A percentile compares a stretch with the other conserved stretches of the same genome.
Evolutionary conservation across 2,888 invertebrate species (phyloP).

Genomic region (Idaea dimidiata): DNA sequence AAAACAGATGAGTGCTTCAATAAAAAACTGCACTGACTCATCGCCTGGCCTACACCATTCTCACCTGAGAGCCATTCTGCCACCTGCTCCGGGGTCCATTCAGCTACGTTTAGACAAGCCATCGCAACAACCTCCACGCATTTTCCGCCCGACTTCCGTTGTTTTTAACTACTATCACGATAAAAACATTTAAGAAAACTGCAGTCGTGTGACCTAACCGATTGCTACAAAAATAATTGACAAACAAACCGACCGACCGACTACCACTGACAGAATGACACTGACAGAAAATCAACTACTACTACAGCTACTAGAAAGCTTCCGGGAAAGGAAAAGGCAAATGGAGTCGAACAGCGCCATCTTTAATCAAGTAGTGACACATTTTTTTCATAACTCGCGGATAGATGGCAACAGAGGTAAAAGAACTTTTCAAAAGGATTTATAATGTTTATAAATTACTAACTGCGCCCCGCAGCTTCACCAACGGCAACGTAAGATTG

Average conservation of each 20-base stretch:
- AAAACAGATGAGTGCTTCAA: too few relatives aligned
- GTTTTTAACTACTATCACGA: conserved; percentile 23
- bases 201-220: conserved; percentile 10
- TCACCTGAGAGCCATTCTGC: conserved; percentile 94
- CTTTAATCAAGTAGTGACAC: too few relatives aligned
- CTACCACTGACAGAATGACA: not conserved
- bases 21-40: conserved; percentile 38
- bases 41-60: conserved; percentile 25
- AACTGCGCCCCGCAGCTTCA: too few relatives aligned
- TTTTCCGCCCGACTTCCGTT: conserved; percentile 36
- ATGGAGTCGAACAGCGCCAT: too few relatives aligned
- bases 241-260: not conserved
- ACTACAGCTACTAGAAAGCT: too few relatives aligned
- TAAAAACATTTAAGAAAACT: conserved; percentile 10
- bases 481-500: too few relatives aligned
- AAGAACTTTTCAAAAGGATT: too few relatives aligned
- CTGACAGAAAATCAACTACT: not conserved
- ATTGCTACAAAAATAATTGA: not conserved
- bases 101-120: conserved; percentile 83
- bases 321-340: too few relatives aligned
- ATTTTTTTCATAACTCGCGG: too few relatives aligned
- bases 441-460: too few relatives aligned
- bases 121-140: conserved; percentile 45
- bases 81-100: conserved; percentile 95
- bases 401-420: too few relatives aligned